Base-by-base conservation (phyloP, 30 jellyfish, hydroid and myxozoan genomes). In the Aurelia coerulea region DNA sequence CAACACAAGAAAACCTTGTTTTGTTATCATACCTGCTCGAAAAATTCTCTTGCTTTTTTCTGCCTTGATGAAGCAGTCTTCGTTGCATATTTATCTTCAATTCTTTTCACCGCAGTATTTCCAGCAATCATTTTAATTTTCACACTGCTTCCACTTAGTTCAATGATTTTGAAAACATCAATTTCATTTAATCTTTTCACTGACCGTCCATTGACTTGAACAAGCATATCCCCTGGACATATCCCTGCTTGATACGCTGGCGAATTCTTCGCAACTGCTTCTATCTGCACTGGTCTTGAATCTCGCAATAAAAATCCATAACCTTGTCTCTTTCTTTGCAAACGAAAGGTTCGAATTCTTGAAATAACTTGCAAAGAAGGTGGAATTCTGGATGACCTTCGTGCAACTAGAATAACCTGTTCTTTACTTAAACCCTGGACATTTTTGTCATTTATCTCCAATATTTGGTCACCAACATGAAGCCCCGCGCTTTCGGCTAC, bases 401-500 rank as follows among this genome's bases (percentile, higher is more conserved):
- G 67, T 3, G 92, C 97, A 2, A 84, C 75, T 41, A 76, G 19
- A 34, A 49, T 84, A 6, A 86, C 94, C 15, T 80, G 79, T 63
- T 86, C 89, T 68, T 68, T 80, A 33, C 94, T 67, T 52, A 79
- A 76, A 23, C 86, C 86, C 49, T 74, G 88, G 60, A 91, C 96
- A 54, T 86, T 83, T 39, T 65, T 76, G 32, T 74, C 96, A 41
- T 86, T 77, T 23, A 91, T 73, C 52, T 81, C 94, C 41, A 91
- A 72, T 10, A 91, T 74, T 68, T 91, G 96, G 77, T 91, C 98
- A 35, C 98, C 98, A 33, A 95, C 93, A 42, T 75, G 85, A 17
- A 91, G 67, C 33, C 98, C 98, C 63, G 92, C 94, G 74, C 80
- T 73, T 70, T 86, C 91, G 12, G 98, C 98, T n/a, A 63, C 88